Evolutionary conservation across 2,888 invertebrate genomes (phyloP), one percentile per base, ranked within the genome.

Genomic region (Galerucella pusilla): DNA sequence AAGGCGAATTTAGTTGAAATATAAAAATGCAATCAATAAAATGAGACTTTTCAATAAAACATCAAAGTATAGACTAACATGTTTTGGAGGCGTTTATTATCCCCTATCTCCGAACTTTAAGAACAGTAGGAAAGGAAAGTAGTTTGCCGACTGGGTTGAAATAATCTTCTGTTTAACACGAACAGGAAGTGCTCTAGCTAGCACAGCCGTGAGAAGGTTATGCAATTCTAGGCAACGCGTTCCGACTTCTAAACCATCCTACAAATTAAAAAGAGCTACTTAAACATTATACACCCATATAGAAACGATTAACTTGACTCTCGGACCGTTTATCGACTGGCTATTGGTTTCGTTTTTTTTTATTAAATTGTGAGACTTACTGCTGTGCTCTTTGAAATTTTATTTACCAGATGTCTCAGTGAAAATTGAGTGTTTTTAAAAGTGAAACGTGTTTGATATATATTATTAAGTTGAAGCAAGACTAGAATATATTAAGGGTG

Each of bases 241-340:
- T 78, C 80, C 79, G 85, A 84, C 84, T 85, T 80, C 80, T 80
- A 83, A 85, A 85, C 83, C 84, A 84, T 82, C 81, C 82, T 79
- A 79, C 82, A 83, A 83, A 85, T 85, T 83, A 83, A 84, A 84
- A 84, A 84, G 83, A 81, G 82, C 83, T 80, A 81, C 75, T 64
- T 42, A 61, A 54, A 63, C 73, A 63, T 71, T 68, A 71, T 76
- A 76, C 67, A 71, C 64, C 71, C 52, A 75, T 71, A 68, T 68
- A 75, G 67, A 49, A 71, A 71, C 75, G 59, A 71, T 75, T 75
- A 71, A 25, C 71, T 57, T 16, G 35, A 25, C 66, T 66, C 35
- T 67, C 60, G 63, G 54, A 75, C 61, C 52, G 66, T 75, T 68
- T 75, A 71, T 68, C 60, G 67, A 63, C 16, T 52, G 63, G 63